Base-by-base conservation (phyloP, 2,888 invertebrate species). In the Cremastinae sp. region DNA sequence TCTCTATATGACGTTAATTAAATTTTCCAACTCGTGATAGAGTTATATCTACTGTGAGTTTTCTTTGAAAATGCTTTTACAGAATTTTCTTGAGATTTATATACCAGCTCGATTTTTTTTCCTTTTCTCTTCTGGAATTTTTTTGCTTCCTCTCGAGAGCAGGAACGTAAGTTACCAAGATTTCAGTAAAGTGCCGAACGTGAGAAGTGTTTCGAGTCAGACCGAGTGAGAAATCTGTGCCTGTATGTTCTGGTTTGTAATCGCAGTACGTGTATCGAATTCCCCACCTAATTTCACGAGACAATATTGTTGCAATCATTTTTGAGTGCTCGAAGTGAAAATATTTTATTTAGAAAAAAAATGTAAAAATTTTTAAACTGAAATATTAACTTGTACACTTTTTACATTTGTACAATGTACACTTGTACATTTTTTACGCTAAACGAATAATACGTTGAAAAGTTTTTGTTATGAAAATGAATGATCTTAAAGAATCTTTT, bases 101-200 rank as follows among this genome's bases (percentile, higher is more conserved):
- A 14, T 34, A 28, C 34, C 45, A n/a, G n/a, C n/a, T 54, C 14
- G 22, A 12, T 47, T 28, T 36, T 18, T 34, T 22, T 62, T 20
- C 51, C 14, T 3, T n/a, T 58, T 54, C 22, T 10, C 36, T 22
- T 45, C 14, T 14, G 7, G 9, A 43, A 5, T 28, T 47, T 49
- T 36, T 53, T 51, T 62, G 49, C 12, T 41, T 72, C 43, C 16
- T n/a, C 54, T 43, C 58, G 43, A 49, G 28, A n/a, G 58, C 4
- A 51, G 49, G 54, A 41, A 58, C 68, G 51, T 58, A 22, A 66
- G 71, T 71, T 75, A 61, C 43, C 36, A 66, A 66, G 71, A 75
- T 75, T 75, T 58, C 28, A 72, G 54, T 56, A 43, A 56, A 71
- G 71, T 68, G 66, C 66, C 65, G 66, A 68, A 72, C 66, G 71